Conservation (phyloP, 1,140 invertebrate species). For the Drosophila gunungcola region DNA sequence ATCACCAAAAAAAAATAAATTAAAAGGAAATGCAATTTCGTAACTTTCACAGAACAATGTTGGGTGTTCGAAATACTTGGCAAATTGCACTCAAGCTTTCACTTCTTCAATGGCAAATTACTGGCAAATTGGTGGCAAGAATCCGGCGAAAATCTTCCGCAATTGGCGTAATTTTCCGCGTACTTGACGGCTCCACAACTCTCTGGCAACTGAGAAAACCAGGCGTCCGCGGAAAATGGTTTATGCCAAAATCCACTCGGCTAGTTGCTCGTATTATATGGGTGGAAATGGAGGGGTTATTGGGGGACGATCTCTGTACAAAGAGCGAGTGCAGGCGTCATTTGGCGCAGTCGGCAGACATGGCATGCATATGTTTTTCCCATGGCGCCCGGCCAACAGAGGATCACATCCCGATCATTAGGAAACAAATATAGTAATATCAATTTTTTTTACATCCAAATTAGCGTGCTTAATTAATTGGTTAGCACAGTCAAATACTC, state of each 20-base stretch:
- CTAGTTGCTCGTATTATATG: constrained; percentile 26
- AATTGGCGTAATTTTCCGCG: constrained; percentile 43
- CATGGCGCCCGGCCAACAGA: constrained; percentile 58
- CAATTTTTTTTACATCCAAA: neutral
- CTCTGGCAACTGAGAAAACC: constrained; percentile 70
- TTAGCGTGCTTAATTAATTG: neutral
- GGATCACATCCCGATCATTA: neutral
- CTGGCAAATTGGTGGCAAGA: constrained; percentile 26
- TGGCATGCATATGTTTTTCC: constrained; percentile 22
- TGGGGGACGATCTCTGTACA: constrained; percentile 12
- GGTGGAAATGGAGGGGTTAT: constrained; percentile 33
- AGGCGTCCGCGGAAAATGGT: constrained; percentile 79
- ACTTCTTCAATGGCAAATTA: constrained; percentile 36
- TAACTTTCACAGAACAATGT: constrained; percentile 40
- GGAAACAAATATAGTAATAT: neutral
- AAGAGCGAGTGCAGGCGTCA: constrained; percentile 51
- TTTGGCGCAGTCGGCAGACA: constrained; percentile 62
- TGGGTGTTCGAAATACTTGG: constrained; percentile 25
- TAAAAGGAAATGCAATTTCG: constrained; percentile 49
- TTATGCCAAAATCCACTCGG: constrained; percentile 65
- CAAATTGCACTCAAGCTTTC: constrained; percentile 53
- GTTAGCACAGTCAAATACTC: too few relatives aligned
- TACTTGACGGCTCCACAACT: constrained; percentile 70
- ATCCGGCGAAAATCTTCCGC: constrained; percentile 20
- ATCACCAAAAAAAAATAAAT: neutral